These are phyloP conservation scores for Orchestes rusci DNA, from an alignment of 2,888 invertebrate species.

Conservation along the genomic window DNA sequence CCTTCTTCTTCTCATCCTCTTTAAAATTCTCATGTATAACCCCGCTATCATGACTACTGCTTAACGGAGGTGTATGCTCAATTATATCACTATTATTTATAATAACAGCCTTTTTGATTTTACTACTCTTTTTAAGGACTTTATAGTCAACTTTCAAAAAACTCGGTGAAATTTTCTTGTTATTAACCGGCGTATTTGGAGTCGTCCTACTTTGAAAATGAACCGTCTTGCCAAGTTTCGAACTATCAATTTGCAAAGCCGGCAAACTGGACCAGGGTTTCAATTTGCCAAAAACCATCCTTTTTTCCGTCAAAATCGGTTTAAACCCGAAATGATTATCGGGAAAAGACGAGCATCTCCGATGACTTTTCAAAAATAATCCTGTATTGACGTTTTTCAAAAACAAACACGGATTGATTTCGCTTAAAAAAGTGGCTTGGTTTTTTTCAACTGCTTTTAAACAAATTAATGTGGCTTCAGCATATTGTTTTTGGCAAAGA, in stretches of 20 bases:
- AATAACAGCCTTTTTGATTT: conserved; percentile 36
- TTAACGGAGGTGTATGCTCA: conserved; percentile 39
- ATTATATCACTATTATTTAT: conserved; percentile 40
- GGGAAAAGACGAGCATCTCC: conserved; percentile 53
- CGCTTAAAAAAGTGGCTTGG: conserved; percentile 53
- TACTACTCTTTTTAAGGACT: conserved; percentile 25
- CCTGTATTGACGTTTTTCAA: conserved; percentile 33
- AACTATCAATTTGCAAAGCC: conserved; percentile 33
- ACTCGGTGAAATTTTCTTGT: conserved; percentile 35
- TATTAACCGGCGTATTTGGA: conserved; percentile 38
- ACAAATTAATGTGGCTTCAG: conserved; percentile 56
- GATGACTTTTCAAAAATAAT: conserved; percentile 45
- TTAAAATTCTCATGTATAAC: conserved; percentile 30
- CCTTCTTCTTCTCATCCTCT: conserved; percentile 19
- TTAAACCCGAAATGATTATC: conserved; percentile 37
- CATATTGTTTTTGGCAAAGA: conserved; percentile 52
- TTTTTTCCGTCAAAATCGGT: conserved; percentile 16
- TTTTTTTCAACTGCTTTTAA: conserved; percentile 57
- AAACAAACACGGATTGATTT: conserved; percentile 53
- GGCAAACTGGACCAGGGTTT: conserved; percentile 43
- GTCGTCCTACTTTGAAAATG: conserved; percentile 37
- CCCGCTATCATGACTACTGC: conserved; percentile 32
- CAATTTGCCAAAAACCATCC: conserved; percentile 33
- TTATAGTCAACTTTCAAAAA: conserved; percentile 38
- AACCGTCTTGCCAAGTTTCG: conserved; percentile 27